Base-by-base conservation (phyloP, 2,113 vertebrate genomes). In the Cynopterus brachyotis region DNA sequence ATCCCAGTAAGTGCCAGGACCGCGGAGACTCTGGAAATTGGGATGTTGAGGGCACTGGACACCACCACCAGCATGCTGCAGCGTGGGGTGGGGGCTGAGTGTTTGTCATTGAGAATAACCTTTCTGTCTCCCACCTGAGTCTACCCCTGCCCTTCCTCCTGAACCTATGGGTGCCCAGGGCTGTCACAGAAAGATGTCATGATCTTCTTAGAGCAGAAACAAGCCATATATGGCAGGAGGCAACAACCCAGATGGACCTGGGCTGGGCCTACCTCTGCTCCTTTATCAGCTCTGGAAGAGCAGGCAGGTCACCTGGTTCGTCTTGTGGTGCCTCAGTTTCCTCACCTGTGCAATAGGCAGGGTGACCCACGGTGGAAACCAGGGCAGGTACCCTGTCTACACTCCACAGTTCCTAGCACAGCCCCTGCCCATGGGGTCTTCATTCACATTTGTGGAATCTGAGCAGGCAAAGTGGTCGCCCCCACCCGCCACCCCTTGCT, bases 1-100 rank as follows among this genome's bases (percentile, higher is more conserved):
- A 92, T 98, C 98, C 98, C 99, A 99, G 89, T 99, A 98, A 11
- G 98, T 98, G 3, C 98, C 98, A 2, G 98, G 98, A 22, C 32
- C 9, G 22, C 30, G 2, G 3, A 50, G 26, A 17, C 42, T 89
- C 16, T 22, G 35, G 57, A 57, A 37, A 72, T 5, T 2, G 24
- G 37, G 59, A 4, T 1, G 4, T 28, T 0, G 6, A 28, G 50
- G 32, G 9, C 69, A 24, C 26, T 4, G 20, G 50, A 50, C 60
- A 55, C 57, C 60, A 32, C 26, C 0, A 1, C 13, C 19, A 45
- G 3, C 4, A 5, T 10, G 53, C 73, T 17, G 37, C 28, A 73
- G 28, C 3, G 3, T 50, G 75, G n/a, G 26, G 20, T 16, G 28
- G 22, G 12, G 30, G 35, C 45, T 37, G 40, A 37, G 55, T 0